These are phyloP conservation scores for Macrotus californicus DNA, from an alignment of 2,113 vertebrate species.

Conservation along the genomic window DNA sequence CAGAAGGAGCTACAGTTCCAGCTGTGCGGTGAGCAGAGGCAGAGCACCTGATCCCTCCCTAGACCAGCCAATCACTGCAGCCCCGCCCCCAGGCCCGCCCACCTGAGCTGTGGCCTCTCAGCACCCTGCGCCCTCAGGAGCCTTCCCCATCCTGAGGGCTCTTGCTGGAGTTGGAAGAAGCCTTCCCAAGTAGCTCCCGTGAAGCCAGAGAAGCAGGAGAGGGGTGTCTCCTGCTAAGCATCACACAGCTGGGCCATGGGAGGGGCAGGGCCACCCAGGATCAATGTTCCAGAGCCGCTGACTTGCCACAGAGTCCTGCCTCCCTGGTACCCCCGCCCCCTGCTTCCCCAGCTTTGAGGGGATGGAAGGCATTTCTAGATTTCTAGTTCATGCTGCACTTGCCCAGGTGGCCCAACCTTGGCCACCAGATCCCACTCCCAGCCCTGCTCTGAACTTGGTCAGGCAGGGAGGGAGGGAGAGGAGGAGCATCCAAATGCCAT, in stretches of 20 bases:
- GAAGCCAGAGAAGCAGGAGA: not conserved
- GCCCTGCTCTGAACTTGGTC: not conserved
- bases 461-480: too few relatives aligned
- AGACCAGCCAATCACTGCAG: not conserved
- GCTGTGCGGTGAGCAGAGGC: not conserved
- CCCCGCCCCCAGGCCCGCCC: not conserved
- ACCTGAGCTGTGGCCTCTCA: not conserved
- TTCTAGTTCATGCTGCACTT: not conserved
- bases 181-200: not conserved
- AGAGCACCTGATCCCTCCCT: not conserved
- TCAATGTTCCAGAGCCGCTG: not conserved
- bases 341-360: not conserved
- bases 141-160: not conserved
- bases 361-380: not conserved
- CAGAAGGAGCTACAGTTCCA: not conserved
- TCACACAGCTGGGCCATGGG: not conserved
- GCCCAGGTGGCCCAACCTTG: not conserved
- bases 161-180: not conserved
- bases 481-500: not conserved
- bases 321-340: not conserved
- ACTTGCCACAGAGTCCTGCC: not conserved
- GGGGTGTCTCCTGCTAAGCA: not conserved
- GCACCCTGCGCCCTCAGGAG: not conserved
- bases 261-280: not conserved
- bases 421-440: not conserved